Base-by-base conservation (phyloP, 2,797 vertebrate genomes). In the Poecilia wingei region DNA sequence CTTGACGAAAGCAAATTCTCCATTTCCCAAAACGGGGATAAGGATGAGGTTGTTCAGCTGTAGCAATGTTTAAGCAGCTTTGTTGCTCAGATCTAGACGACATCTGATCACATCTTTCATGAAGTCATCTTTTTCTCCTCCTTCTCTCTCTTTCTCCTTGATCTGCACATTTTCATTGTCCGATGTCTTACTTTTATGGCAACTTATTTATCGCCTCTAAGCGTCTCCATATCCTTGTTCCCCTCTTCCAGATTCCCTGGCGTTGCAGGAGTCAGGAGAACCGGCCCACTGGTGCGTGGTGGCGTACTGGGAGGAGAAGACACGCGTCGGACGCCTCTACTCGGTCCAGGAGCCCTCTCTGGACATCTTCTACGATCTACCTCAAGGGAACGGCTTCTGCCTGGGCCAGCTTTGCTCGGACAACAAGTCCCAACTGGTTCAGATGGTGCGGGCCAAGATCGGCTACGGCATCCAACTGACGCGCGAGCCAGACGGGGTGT, bases 291-390 rank as follows among this genome's bases (percentile, higher is more conserved):
- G 98, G 98, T 99, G 98, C 81, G 97, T 98, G 96, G 98, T 99
- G 95, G 98, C 98, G 79, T 99, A 99, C 96, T 99, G 98, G 98
- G 98, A 99, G 96, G 97, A 99, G 95, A 98, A 98, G 93, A 99
- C 96, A 0, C 96, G 98, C 0, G 98, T 99, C 20, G 98, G 98
- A 82, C 97, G 97, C 93, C 97, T 99, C 92, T 99, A 99, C 94
- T 98, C 98, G 76, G 98, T 99, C 96, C 97, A 98, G 95, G 98
- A 99, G 94, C 95, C 97, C 81, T 98, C 98, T 94, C 96, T 99
- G 97, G 97, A 98, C 94, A 99, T 99, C 95, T 99, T 99, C 96
- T 99, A 99, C 71, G 98, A 99, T 97, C 98, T 99, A 99, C 98
- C 98, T 99, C 98, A 99, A 95, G 98, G 98, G 96, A 99, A 98